Evolutionary conservation across 2,888 invertebrate species (phyloP).

Genomic region (Drosophila melanosoma): DNA sequence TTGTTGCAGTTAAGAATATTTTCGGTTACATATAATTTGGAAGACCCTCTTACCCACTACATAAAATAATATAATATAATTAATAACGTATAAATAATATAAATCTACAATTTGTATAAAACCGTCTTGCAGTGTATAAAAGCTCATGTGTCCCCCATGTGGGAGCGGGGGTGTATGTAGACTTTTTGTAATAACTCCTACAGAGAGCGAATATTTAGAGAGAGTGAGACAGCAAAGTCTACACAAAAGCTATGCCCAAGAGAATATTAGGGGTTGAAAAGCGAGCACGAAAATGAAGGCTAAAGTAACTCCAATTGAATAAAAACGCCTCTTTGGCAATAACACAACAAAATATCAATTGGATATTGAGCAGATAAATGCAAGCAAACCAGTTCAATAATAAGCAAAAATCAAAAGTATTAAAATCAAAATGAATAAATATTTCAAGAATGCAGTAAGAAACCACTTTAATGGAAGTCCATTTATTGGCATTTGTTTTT

Average conservation of each 20-base stretch:
- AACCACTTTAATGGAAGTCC: not conserved
- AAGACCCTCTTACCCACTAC: not conserved
- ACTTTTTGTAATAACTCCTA: conserved; percentile 35
- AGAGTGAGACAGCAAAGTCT: conserved; percentile 52
- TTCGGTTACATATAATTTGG: not conserved
- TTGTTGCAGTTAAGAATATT: not conserved
- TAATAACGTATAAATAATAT: not conserved
- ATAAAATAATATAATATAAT: not conserved
- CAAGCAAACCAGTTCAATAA: not conserved
- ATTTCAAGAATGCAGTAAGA: not conserved
- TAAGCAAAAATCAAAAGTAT: not conserved
- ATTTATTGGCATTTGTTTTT: conserved; percentile 40
- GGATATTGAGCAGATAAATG: not conserved
- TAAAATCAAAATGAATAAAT: not conserved
- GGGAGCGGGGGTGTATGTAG: conserved; percentile 44
- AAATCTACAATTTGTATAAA: no score
- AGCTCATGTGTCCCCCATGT: conserved; percentile 50
- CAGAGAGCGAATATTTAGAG: conserved; percentile 20
- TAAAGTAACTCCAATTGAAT: conserved; percentile 47
- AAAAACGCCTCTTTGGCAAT: conserved; percentile 32
- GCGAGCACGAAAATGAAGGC: conserved; percentile 29
- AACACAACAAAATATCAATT: conserved; percentile 4
- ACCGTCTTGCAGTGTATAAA: conserved; percentile 48
- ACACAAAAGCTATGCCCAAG: conserved; percentile 54
- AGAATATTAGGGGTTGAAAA: conserved; percentile 54